Base-by-base conservation (phyloP, 2,888 invertebrate genomes). In the Brachypterus glaber region DNA sequence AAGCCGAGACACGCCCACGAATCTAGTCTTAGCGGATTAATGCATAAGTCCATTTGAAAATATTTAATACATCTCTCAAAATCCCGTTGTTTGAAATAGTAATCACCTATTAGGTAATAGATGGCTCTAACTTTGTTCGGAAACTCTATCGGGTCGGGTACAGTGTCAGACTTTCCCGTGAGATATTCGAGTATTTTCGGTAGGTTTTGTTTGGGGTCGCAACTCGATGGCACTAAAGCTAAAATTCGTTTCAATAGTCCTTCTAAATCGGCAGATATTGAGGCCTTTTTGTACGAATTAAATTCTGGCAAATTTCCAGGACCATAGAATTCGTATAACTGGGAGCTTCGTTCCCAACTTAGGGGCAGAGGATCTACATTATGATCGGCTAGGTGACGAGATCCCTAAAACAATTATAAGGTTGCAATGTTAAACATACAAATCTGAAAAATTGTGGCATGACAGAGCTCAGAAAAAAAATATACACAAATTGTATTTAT, bases 1-100 rank as follows among this genome's bases (percentile, higher is more conserved):
- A 95, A 69, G 0, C 91, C 89, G 60, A 93, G 75, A 36, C 87
- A 84, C 1, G 92, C 91, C 95, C 95, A 95, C 0, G 95, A 88
- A 66, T 92, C 90, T 40, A 92, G 74, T 34, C 93, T 73, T 35
- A 73, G 68, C 1, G 80, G 84, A 63, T 85, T 84, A 17, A 87
- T 72, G 45, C 86, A 80, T 15, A 95, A 69, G 65, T 96, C 95
- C 51, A 82, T 68, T 37, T 81, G 72, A 59, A 90, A 93, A 62
- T 82, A 90, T 54, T 82, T 81, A 2, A 85, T 73, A 8, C 90
- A 85, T 57, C 57, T 47, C 17, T 68, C 66, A 48, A 73, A 77
- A 49, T 90, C 88, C 50, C 82, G 79, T 57, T 79, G 86, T 64
- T 95, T 95, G 57, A 93, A 90, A 64, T 91, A 83, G 64, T 82